Base-by-base conservation (phyloP, 2,797 vertebrate genomes). In the Halcyon leucocephala region DNA sequence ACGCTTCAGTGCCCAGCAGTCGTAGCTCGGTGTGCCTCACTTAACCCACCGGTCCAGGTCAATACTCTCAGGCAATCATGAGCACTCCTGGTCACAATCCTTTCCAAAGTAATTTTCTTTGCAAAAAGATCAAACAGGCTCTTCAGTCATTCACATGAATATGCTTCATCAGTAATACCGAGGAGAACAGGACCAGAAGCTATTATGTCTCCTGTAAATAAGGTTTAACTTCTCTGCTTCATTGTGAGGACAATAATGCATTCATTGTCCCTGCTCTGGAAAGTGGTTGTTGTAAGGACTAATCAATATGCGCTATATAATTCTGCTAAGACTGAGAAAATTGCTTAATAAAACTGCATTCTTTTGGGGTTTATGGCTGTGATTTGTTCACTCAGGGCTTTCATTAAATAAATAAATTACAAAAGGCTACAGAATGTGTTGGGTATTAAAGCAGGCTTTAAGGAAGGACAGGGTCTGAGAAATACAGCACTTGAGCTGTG, bases 321-420 rank as follows among this genome's bases (percentile, higher is more conserved):
- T 76, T 90, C 70, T 77, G 29, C 24, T 49, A 77, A 90, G 37
- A 57, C 22, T 35, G 26, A 70, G 51, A 88, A 89, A 91, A 87
- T 48, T 42, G 24, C 25, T 78, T 79, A 62, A 78, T 81, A 39
- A 84, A 83, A 81, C 21, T 66, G n/a, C 89, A 93, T 92, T 94
- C 69, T 42, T 62, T n/a, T 58, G 25, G 60, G 41, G 8, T 28
- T 94, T 94, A 39, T 48, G 39, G 60, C 46, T 72, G 31, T n/a
- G 46, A 70, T 90, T 90, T 77, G 20, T 42, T 87, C 61, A 28
- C 13, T 60, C 22, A 46, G 52, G 48, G 44, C 28, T 77, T 93
- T 41, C 48, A 90, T 84, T 78, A 86, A 83, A 78, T 51, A 48
- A 46, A 22, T 22, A 22, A 61, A 55, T 22, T 55, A 88, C 12